Evolutionary conservation across 2,888 invertebrate species (phyloP), one percentile per base, ranked within the genome.

Genomic region (Pollenia amentaria): DNA sequence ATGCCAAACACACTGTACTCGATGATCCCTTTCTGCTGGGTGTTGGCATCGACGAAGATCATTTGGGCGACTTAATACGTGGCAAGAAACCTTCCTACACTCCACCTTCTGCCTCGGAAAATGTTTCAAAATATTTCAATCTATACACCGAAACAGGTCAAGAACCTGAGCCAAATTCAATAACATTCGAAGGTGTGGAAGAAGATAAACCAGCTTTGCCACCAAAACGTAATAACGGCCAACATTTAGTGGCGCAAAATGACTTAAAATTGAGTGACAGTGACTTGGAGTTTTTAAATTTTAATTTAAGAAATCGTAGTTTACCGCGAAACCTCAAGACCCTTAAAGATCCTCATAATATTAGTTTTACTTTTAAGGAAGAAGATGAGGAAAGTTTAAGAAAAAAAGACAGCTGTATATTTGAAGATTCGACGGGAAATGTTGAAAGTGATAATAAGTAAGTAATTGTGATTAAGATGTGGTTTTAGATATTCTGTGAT

Each of bases 21-120:
- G 93, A 93, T 87, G 93, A 93, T 91, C 93, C 93, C 79, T 93
- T 93, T 89, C 89, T 93, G 12, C 91, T 93, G 67, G 93, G 93
- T 84, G 91, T 93, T 83, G 92, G 90, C 83, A 92, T 93, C 84
- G 92, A 92, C 85, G 92, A 90, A 46, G 91, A 92, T 89, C 92
- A 92, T 69, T 88, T 92, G 87, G 92, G 92, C 38, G 92, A 92
- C 85, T 87, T 92, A 69, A 86, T 92, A 40, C 72, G 88, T 0
- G 90, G 92, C 85, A 91, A 87, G 11, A 85, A 91, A 60, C 88
- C 89, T 48, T 48, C 77, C 8, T 84, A 85, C 14, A 84, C 70
- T 1, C 81, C 89, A 12, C 81, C 86, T 14, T 88, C 89, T 14
- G 89, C 90, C 70, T 89, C 88, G 9, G 92, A 93, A 80, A 90